Base-by-base conservation (phyloP, 1,140 invertebrate genomes). In the Potamilus streckersoni region DNA sequence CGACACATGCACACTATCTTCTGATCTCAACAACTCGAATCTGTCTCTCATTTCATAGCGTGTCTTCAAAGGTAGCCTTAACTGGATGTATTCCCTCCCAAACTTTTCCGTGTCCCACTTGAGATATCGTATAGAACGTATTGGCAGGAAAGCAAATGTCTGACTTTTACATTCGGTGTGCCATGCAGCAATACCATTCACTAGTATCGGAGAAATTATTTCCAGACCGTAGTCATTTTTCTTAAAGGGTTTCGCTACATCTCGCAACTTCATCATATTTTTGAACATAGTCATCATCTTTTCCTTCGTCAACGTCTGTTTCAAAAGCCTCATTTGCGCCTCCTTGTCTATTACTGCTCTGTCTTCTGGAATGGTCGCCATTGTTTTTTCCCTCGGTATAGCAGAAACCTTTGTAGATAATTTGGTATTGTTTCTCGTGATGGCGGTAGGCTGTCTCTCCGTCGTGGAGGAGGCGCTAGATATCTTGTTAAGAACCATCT, bases 241-340 rank as follows among this genome's bases (percentile, higher is more conserved):
- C 58, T 67, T 77, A 61, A 72, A 77, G 58, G 59, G 68, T 23
- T 63, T 71, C 15, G 75, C n/a, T 71, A 77, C 73, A 56, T 71
- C 14, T 73, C 73, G 72, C 55, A 72, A 70, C 23, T 77, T 77
- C 38, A 77, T 31, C 15, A 77, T 17, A 23, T 55, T 71, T 20
- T 59, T 60, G 49, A 71, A 70, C 16, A 77, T 56, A n/a, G 38
- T 65, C 4, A 72, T 31, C 75, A 77, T 77, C 69, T 71, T 72
- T 61, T 71, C 75, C 20, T 56, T 56, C 19, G 75, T 77, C 17
- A 77, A 49, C 38, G 2, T 49, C 38, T 49, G 38, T 8, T 49
- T 49, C 38, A 49, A 49, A 49, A 49, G 38, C 38, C 38, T 6
- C 5, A 49, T 49, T 8, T 49, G 38, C 6, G 38, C 6, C 38